Conservation (phyloP, 2,888 invertebrate species). For the Temnothorax unifasciatus region DNA sequence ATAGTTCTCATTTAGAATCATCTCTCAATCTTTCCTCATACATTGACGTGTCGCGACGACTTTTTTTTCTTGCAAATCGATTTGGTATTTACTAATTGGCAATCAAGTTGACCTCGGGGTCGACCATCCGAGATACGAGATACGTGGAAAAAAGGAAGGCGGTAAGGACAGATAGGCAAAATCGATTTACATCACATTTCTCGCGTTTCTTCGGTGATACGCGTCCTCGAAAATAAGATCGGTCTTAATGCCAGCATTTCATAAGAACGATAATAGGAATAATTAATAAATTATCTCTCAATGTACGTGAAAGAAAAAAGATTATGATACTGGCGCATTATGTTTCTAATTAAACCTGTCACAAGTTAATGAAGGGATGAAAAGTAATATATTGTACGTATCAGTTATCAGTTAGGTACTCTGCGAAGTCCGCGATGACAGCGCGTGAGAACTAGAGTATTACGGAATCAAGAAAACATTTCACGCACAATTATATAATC, state of each 20-base stretch:
- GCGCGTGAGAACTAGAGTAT: constrained; percentile 27
- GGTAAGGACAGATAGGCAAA: constrained; percentile 55
- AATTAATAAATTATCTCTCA: constrained; percentile 46
- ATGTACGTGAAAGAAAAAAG: background rate
- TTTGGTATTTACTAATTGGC: constrained; percentile 72
- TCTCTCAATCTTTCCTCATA: constrained; percentile 46
- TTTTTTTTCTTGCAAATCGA: constrained; percentile 62
- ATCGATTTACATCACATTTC: constrained; percentile 57
- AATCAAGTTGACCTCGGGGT: constrained; percentile 60
- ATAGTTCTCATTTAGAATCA: constrained; percentile 60
- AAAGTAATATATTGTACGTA: background rate
- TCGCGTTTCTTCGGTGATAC: constrained; percentile 44
- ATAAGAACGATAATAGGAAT: background rate
- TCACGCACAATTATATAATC: constrained; percentile 18
- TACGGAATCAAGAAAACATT: constrained; percentile 16
- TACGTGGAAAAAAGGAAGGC: constrained; percentile 55
- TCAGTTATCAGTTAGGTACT: background rate
- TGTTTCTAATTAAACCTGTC: background rate
- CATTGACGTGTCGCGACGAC: constrained; percentile 12
- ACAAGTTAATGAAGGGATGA: background rate
- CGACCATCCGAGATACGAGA: constrained; percentile 32
- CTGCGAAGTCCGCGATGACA: background rate
- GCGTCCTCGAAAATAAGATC: constrained; percentile 42
- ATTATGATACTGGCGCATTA: background rate
- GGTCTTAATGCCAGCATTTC: background rate